Evolutionary conservation across 2,113 vertebrate species (phyloP), one percentile per base, ranked within the genome.

Genomic region (Numida meleagris): DNA sequence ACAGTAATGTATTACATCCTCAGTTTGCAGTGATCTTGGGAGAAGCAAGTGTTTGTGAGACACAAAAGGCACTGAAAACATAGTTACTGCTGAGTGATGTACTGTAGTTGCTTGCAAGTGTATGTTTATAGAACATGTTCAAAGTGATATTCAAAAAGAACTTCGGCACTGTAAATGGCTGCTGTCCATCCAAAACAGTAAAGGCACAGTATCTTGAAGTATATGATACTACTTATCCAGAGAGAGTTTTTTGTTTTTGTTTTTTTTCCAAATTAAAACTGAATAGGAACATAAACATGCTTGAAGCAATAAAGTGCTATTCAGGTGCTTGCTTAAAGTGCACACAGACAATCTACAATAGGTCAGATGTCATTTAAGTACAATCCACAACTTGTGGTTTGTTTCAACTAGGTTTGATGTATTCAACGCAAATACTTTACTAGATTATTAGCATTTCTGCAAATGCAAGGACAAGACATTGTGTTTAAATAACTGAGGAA

Each of bases 381-480:
- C 91, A 81, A 42, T 88, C 84, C 82, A 94, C 68, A 90, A 89
- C 87, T n/a, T 8, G 7, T 31, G 59, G 59, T 94, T 96, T 94
- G 82, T 96, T 95, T 92, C 94, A 90, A 63, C 45, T 81, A 84
- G 79, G 27, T 71, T 63, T 89, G 34, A 36, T 93, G 62, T 90
- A 71, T 94, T 92, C 91, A 50, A 94, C 81, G 94, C 95, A 96
- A 96, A 93, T 96, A 95, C 95, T 95, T 96, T 90, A 67, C 82
- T 82, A 38, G 42, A 63, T 89, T 8, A 1, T 92, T 89, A 84
- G 25, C 61, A 58, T 59, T 90, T 82, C 74, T 74, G 48, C 88
- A 93, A 86, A 86, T 71, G 55, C 75, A 86, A 84, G 74, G 62
- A 82, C 88, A 92, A 84, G 57, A 23, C 25, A 29, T 61, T 73